Evolutionary conservation across 2,888 invertebrate species (phyloP).

Genomic region (Beris morrisii): DNA sequence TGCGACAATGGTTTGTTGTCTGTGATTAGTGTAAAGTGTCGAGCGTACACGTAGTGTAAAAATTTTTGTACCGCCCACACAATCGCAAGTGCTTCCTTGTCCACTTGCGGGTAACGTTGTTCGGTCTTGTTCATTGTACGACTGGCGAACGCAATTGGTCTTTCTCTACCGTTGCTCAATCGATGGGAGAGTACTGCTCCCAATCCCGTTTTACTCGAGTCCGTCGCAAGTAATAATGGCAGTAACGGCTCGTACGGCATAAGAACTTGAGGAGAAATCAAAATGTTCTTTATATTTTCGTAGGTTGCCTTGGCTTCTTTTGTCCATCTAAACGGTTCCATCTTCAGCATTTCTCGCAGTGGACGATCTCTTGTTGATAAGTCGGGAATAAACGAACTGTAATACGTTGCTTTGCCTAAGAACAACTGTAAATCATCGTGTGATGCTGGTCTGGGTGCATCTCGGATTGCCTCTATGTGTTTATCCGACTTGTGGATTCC

Average conservation of each 20-base stretch:
- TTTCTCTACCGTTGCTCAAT: conserved; percentile 29
- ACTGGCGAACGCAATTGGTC: conserved; percentile 34
- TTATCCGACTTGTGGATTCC: conserved; percentile 35
- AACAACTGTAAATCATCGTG: conserved; percentile 16
- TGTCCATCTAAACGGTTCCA: background rate
- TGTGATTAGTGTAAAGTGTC: conserved; percentile 27
- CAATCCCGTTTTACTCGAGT: conserved; percentile 33
- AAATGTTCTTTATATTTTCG: conserved; percentile 2
- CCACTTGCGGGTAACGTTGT: conserved; percentile 32
- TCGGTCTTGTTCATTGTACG: conserved; percentile 14
- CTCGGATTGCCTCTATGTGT: conserved; percentile 33
- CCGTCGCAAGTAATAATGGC: conserved; percentile 36
- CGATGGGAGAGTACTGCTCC: conserved; percentile 37
- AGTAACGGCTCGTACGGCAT: conserved; percentile 36
- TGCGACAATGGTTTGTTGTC: conserved; percentile 4
- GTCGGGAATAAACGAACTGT: conserved; percentile 8
- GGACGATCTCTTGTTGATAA: conserved; percentile 2
- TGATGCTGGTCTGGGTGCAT: conserved; percentile 24
- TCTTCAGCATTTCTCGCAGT: conserved; percentile 8
- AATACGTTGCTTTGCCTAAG: conserved; percentile 19
- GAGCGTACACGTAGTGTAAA: conserved; percentile 32
- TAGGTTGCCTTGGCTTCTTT: background rate
- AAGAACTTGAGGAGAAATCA: conserved; percentile 33
- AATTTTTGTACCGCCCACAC: conserved; percentile 34
- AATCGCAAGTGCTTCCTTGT: conserved; percentile 36